Conservation (phyloP, 2,113 vertebrate species). For the Chamaea fasciata region DNA sequence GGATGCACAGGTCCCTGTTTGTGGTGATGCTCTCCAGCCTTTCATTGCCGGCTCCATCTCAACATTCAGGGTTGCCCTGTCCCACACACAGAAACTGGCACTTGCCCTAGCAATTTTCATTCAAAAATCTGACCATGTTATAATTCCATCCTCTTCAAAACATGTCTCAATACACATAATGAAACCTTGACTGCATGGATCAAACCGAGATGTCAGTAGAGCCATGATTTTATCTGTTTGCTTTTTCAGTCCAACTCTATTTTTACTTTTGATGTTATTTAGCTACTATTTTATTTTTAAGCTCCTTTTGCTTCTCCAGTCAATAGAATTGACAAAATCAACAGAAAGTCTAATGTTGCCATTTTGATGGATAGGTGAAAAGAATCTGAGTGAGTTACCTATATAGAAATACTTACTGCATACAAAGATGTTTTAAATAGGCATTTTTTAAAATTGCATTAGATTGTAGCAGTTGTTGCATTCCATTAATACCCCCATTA, state of each 20-base stretch:
- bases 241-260: not conserved
- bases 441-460: not conserved
- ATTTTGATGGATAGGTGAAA: not conserved
- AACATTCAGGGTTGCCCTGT: not conserved
- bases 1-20: fast-evolving
- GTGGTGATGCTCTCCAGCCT: not conserved
- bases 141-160: not conserved
- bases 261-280: not conserved
- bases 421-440: not conserved
- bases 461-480: not conserved
- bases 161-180: not conserved
- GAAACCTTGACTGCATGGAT: not conserved
- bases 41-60: not conserved
- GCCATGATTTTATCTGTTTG: not conserved
- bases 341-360: not conserved
- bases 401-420: not conserved
- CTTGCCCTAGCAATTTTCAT: not conserved
- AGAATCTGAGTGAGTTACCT: not conserved
- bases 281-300: not conserved
- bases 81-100: not conserved
- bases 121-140: not conserved
- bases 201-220: not conserved
- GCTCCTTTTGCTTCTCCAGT: not conserved
- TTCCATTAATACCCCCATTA: not conserved
- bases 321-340: not conserved